Evolutionary conservation across 2,888 invertebrate genomes (phyloP), one percentile per base, ranked within the genome.

Genomic region (Pimpla rufipes): DNA sequence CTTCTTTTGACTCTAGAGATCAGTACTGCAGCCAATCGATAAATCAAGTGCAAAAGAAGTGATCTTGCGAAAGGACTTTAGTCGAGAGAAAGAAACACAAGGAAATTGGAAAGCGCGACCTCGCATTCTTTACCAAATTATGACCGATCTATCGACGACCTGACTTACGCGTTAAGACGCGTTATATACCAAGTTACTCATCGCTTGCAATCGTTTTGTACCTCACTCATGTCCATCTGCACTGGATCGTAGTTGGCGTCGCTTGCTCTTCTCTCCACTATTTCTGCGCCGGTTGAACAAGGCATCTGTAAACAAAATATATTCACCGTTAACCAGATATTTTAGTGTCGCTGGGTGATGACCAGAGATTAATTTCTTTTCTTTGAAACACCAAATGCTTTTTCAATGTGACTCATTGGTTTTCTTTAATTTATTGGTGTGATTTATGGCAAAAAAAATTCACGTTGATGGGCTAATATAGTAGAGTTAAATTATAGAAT

Each of bases 221-320:
- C 96, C 95, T 95, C 96, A 94, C 96, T 97, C 95, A 96, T 94
- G 89, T 97, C 96, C 96, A 97, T 97, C 92, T 96, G 96, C 85
- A 96, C 96, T 87, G 96, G 95, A 88, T 96, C 96, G 90, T 96
- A 96, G 93, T 96, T 96, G 81, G 95, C 95, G 91, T 96, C 96
- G 81, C 95, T 95, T 62, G 94, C 94, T 71, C 94, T 94, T 75
- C 94, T 85, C 45, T 75, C 80, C 21, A 23, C 29, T 10, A 50
- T 42, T 7, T 59, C 47, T 57, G 52, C 85, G 93, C 71, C 93
- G 90, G 79, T 87, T 64, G 80, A 80, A 62, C 86, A 86, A 76
- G 89, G 80, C 78, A 84, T 81, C 85, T 85, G 79, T n/a, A 68
- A 82, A 71, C 71, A n/a, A 42, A 52, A 21, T 7, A 18, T 21